Conservation (phyloP, 2,888 invertebrate species). For the Drosophila koepferae region DNA sequence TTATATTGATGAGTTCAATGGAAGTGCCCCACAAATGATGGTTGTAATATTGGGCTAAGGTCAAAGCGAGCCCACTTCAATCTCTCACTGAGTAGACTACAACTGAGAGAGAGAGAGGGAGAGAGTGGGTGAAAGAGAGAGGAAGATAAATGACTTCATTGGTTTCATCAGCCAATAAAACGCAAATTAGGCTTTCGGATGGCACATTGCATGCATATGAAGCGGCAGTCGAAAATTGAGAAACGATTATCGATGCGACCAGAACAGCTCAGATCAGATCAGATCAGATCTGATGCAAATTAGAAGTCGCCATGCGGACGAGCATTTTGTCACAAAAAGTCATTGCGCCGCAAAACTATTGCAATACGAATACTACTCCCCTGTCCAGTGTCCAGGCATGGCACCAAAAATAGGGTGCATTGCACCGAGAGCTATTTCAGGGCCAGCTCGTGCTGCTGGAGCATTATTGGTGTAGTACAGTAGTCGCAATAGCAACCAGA, state of each 20-base stretch:
- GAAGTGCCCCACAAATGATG: constrained; percentile 34
- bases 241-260: constrained; percentile 58
- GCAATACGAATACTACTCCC: constrained; percentile 47
- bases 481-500: constrained; percentile 16
- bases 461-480: constrained; percentile 25
- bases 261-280: constrained; percentile 13
- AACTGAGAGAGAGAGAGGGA: background rate
- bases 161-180: constrained; percentile 60
- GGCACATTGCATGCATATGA: constrained; percentile 58
- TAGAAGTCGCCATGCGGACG: constrained; percentile 21
- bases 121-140: background rate
- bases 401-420: constrained; percentile 37
- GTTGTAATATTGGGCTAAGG: constrained; percentile 56
- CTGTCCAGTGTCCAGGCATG: background rate
- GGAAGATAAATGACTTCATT: constrained; percentile 59
- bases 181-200: constrained; percentile 53
- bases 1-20: constrained; percentile 62
- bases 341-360: constrained; percentile 68
- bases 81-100: background rate
- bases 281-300: constrained; percentile 43
- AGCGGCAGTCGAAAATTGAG: constrained; percentile 63
- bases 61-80: constrained; percentile 34
- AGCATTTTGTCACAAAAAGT: constrained; percentile 43
- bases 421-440: constrained; percentile 51
- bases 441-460: constrained; percentile 35